Evolutionary conservation across 2,113 vertebrate species (phyloP), one percentile per base, ranked within the genome.

Genomic region (Nestor notabilis): DNA sequence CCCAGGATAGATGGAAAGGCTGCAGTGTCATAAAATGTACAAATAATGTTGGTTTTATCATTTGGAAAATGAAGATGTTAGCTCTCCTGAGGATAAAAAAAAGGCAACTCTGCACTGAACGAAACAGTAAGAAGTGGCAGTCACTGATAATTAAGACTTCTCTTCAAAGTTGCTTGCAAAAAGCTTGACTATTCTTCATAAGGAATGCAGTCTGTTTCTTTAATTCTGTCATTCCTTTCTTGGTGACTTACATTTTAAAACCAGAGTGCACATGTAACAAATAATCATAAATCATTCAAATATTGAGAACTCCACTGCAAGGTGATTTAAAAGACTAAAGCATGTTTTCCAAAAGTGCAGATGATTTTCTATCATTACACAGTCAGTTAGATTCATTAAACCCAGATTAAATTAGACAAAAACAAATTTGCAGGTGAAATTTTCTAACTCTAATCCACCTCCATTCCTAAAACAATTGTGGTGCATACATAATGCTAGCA

Each of bases 1-100:
- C 47, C 23, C 78, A 92, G 77, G 89, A 96, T 94, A 97, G 95
- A 97, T 93, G 97, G 97, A 96, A 97, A 71, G 69, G 46, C 87
- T 87, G 41, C 6, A 19, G 58, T 86, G 80, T 80, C 82, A 85
- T 93, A 95, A 93, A 94, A 95, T 28, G 68, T 84, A 84, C 70
- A 95, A 95, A 37, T 77, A 88, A 95, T 63, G 47, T 52, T 84
- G 86, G n/a, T 93, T 84, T 88, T 90, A 63, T 95, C 76, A 91
- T 82, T 95, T 95, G 16, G 71, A 92, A 98, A 94, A 96, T 89
- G 52, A 78, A 96, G 93, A 83, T 66, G 44, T 68, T 89, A 96
- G 46, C 27, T 89, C 70, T 69, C 25, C 7, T 25, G 13, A 86
- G 33, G 13, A 80, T 87, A 5, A 71, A 93, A 91, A 94, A 81